A percentile compares a stretch with the other conserved stretches of the same genome.
phyloP scores from a whole-genome alignment of 2,797 vertebrate species.

The Myripristis murdjan region DNA sequence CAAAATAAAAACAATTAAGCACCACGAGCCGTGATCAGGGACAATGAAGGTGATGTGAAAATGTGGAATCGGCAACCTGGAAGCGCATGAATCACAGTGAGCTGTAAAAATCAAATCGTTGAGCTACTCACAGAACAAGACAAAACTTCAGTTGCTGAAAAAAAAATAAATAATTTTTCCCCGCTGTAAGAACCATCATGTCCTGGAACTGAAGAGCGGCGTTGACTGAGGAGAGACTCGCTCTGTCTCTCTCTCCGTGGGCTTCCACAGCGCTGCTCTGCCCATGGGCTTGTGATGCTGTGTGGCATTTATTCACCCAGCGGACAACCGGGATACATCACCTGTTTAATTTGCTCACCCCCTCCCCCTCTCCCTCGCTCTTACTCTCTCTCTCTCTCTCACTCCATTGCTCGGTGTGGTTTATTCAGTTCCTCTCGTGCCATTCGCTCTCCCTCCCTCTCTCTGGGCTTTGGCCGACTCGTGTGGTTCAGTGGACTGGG shows the following conservation, averaged over 20 bases:
- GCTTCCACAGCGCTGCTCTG: not conserved
- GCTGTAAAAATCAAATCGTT: not conserved
- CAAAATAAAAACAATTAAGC: too few species aligned
- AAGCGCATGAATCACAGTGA: not conserved
- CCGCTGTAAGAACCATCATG: too few species aligned
- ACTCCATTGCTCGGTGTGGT: constrained; percentile 20
- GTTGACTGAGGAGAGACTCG: not conserved
- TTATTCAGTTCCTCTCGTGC: constrained; percentile 31
- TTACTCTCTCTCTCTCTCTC: constrained; percentile 3
- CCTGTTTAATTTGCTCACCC: constrained; percentile 50
- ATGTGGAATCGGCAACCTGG: too few species aligned
- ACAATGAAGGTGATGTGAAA: too few species aligned
- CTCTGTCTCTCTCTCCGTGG: not conserved
- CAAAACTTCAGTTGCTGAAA: too few species aligned
- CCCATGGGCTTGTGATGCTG: constrained; percentile 15
- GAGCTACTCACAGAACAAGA: too few species aligned
- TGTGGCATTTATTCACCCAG: constrained; percentile 22
- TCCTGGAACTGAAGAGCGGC: too few species aligned
- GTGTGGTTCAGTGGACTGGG: constrained; percentile 41
- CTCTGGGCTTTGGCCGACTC: constrained; percentile 28
- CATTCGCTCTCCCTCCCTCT: constrained; percentile 3
- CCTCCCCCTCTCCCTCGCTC: not conserved
- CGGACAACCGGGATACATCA: constrained; percentile 41
- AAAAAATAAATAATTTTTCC: too few species aligned
- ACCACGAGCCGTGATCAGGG: too few species aligned